Base-by-base conservation (phyloP, 2,113 vertebrate genomes). In the Mobula hypostoma region DNA sequence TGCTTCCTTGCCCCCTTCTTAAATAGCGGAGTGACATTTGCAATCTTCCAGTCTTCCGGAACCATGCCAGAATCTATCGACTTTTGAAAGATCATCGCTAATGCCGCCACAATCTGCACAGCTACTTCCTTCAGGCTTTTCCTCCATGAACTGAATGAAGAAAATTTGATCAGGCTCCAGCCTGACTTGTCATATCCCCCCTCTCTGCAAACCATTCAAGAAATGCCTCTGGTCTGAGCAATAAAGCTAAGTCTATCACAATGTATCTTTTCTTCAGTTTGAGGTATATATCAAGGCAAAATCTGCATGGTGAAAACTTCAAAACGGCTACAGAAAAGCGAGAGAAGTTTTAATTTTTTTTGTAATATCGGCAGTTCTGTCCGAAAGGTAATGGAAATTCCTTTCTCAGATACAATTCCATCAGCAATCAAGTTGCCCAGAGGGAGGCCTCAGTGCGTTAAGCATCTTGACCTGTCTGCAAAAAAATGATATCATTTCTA, bases 371-470 rank as follows among this genome's bases (percentile, higher is more conserved):
- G 61, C 6, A 66, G 14, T 58, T n/a, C 66, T 68, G 61, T 66
- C 85, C 66, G 85, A 29, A 90, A 90, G 61, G 61, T 19, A 90
- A 90, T 90, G 85, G 29, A 27, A 90, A 90, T 90, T 90, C 68
- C 58, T 66, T 90, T 90, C 61, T 90, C 58, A 90, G 15, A 66
- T 68, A 7, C 61, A 90, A 90, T 32, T 90, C n/a, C 8, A 12
- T 32, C 61, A 29, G 91, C 32, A 36, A 93, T 56, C 68, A 68
- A 93, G 56, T 74, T 93, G 48, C 70, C 90, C 68, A 74, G 48
- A 93, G 90, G 88, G 36, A 72, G 36, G 68, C 19, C 91, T 74
- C 68, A 27, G 32, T 93, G 91, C 1, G 2, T 74, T 27, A 90
- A 93, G 40, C 11, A 11, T 76, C 90, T 92, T 92, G 66, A 72